A percentile compares a stretch with the other conserved stretches of the same genome.
Evolutionary conservation across 2,888 invertebrate genomes (phyloP).

Genomic region (Diarsia rubi): DNA sequence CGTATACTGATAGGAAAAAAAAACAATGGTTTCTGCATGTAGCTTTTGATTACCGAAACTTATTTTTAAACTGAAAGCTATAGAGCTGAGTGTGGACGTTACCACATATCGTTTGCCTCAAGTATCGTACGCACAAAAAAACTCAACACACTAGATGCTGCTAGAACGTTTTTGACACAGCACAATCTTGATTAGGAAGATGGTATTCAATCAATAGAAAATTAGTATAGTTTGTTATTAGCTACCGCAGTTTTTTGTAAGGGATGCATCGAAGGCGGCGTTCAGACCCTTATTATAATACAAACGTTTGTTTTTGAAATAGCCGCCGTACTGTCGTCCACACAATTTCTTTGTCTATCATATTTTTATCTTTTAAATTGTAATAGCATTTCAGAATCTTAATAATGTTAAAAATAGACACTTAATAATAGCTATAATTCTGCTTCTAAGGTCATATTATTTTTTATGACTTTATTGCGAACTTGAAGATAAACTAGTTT

Average conservation of each 20-base stretch:
- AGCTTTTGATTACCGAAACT: background rate
- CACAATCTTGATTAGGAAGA: constrained; percentile 70
- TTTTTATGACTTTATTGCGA: constrained; percentile 42
- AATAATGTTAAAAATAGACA: constrained; percentile 36
- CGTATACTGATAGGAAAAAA: background rate
- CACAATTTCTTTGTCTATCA: constrained; percentile 60
- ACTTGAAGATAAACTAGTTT: constrained; percentile 31
- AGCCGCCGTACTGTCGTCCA: constrained; percentile 80
- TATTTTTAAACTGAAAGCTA: constrained; percentile 8
- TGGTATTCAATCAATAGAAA: constrained; percentile 81
- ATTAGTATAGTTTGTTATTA: constrained; percentile 81
- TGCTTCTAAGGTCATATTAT: constrained; percentile 29
- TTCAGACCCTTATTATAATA: constrained; percentile 82
- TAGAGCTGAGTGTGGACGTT: background rate
- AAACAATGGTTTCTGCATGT: background rate
- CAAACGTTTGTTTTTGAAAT: constrained; percentile 88
- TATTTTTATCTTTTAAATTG: constrained; percentile 35
- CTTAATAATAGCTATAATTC: constrained; percentile 36
- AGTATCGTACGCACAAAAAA: constrained; percentile 13
- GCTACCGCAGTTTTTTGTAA: constrained; percentile 83
- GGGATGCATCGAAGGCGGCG: constrained; percentile 71
- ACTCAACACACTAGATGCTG: background rate
- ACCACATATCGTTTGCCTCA: background rate
- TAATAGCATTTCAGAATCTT: constrained; percentile 25
- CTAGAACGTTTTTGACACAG: constrained; percentile 53